Conservation (phyloP, 2,797 vertebrate genomes). For the Sebastes cheni region DNA sequence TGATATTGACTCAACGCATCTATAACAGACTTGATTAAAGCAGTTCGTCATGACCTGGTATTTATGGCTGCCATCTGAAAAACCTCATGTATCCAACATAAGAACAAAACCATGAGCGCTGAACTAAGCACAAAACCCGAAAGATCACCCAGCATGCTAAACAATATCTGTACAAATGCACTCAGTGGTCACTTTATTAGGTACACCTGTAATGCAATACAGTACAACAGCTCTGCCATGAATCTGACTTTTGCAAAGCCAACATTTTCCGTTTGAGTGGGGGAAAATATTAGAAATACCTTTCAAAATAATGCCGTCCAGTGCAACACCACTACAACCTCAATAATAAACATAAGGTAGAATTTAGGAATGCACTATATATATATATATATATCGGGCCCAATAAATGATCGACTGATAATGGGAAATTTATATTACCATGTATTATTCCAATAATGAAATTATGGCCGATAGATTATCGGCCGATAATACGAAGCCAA, state of each 20-base stretch:
- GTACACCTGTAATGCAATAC: not conserved
- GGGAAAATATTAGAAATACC: not conserved
- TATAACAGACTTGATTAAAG: conserved; percentile 2
- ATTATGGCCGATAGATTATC: too few species aligned
- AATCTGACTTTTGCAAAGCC: not conserved
- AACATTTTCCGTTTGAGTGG: not conserved
- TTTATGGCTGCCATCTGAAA: conserved; percentile 12
- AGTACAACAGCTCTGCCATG: not conserved
- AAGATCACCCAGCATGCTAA: not conserved
- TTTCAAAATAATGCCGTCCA: not conserved
- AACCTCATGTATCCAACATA: not conserved
- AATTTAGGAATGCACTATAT: too few species aligned
- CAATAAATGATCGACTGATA: too few species aligned
- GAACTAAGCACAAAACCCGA: not conserved
- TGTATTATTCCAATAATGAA: too few species aligned
- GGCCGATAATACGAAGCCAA: too few species aligned
- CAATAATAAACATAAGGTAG: not conserved
- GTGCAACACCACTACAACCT: not conserved
- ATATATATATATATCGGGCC: too few species aligned
- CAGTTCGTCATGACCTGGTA: not conserved
- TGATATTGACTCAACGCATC: not conserved
- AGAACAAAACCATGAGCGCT: not conserved
- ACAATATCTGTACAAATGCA: not conserved
- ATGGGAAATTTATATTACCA: too few species aligned
- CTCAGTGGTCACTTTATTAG: not conserved